Evolutionary conservation across 2,797 vertebrate genomes (phyloP).

Genomic region (Chloroceryle inda): DNA sequence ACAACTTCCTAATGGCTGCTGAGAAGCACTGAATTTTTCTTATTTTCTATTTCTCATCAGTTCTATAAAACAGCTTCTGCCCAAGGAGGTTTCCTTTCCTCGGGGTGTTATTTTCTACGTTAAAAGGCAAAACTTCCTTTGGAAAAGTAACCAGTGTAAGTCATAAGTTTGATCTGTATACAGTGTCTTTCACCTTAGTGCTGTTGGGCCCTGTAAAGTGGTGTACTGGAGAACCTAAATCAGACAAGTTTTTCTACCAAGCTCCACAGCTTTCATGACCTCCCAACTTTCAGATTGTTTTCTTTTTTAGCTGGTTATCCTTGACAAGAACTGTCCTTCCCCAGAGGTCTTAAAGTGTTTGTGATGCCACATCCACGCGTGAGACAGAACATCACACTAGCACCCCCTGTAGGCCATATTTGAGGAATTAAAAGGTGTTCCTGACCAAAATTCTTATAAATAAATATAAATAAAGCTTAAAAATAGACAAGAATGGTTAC

Average conservation of each 20-base stretch:
- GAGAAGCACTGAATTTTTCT: background rate
- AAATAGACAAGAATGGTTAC: background rate
- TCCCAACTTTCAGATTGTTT: background rate
- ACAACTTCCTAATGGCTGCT: background rate
- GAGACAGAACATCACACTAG: background rate
- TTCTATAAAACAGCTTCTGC: background rate
- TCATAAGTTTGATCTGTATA: background rate
- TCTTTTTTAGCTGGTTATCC: background rate
- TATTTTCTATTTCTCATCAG: background rate
- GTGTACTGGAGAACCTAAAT: background rate
- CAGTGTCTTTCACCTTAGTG: background rate
- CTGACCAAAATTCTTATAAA: background rate
- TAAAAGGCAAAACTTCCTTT: background rate
- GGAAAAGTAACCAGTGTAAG: background rate
- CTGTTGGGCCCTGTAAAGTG: background rate
- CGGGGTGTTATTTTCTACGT: background rate
- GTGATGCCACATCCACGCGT: background rate
- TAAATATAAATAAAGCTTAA: background rate
- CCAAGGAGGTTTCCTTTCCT: background rate
- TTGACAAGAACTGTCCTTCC: background rate
- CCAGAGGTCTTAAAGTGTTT: background rate
- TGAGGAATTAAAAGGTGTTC: background rate
- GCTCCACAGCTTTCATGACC: background rate
- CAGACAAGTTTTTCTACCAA: background rate
- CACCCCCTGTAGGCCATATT: background rate